These are phyloP conservation scores for Carcina quercana DNA, from an alignment of 2,888 invertebrate genomes.

Conservation along the genomic window DNA sequence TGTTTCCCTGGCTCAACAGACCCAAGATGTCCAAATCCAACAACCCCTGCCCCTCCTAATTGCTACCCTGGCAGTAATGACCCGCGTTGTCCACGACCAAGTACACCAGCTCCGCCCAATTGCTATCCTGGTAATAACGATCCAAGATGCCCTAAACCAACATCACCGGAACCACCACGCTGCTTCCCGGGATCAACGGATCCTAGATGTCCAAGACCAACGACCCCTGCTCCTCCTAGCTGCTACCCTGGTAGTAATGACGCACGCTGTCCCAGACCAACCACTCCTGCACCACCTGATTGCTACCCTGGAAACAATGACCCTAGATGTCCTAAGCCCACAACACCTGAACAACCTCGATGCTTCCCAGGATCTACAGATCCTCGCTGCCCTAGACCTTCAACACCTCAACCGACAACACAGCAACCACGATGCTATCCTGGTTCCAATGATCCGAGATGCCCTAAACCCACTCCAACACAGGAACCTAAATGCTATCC, in stretches of 20 bases:
- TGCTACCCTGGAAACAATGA: slow-evolving; percentile 25
- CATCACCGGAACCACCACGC: slow-evolving; percentile 17
- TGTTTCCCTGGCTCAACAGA: slow-evolving; percentile 19
- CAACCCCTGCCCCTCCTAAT: slow-evolving; percentile 28
- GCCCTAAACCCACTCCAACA: slow-evolving; percentile 20
- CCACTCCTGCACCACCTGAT: slow-evolving; percentile 22
- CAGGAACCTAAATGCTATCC: slow-evolving; percentile 19
- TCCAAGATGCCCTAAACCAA: slow-evolving; percentile 27
- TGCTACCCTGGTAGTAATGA: slow-evolving; percentile 15
- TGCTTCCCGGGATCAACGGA: slow-evolving; percentile 25
- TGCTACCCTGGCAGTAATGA: slow-evolving; percentile 31
- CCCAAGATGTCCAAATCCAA: slow-evolving; percentile 25
- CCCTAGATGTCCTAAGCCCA: slow-evolving; percentile 23
- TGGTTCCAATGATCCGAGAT: slow-evolving; percentile 19
- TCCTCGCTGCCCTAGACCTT: slow-evolving; percentile 18
- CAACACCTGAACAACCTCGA: slow-evolving; percentile 19
- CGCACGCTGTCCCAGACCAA: slow-evolving; percentile 18
- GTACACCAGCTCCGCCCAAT: slow-evolving; percentile 19
- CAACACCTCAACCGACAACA: slow-evolving; percentile 17
- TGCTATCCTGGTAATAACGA: slow-evolving; percentile 23
- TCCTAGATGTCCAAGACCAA: slow-evolving; percentile 22
- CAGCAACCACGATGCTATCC: slow-evolving; percentile 17
- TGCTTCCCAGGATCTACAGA: slow-evolving; percentile 23
- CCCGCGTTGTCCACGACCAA: slow-evolving; percentile 28
- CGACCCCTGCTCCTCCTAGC: slow-evolving; percentile 11